Percentiles rank a stretch among this genome's conserved stretches.
phyloP scores from a whole-genome alignment of 2,888 invertebrate genomes.

The Sepioteuthis lessoniana region DNA sequence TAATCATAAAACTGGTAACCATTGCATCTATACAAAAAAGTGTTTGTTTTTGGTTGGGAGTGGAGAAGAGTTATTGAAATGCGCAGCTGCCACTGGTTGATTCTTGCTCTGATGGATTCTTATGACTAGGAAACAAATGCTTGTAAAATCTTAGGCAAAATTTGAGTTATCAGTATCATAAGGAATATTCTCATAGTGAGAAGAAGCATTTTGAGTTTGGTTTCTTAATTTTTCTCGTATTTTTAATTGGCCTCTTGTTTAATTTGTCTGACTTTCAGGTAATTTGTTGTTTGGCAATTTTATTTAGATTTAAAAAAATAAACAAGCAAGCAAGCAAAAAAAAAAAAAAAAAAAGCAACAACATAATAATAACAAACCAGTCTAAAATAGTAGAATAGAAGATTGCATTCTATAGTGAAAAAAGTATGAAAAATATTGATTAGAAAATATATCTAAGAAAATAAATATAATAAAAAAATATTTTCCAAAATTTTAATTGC shows the following conservation, averaged over 20 bases:
- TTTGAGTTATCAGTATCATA: background rate
- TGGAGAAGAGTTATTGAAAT: background rate
- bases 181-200: background rate
- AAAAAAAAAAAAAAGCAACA: background rate
- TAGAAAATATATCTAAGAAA: background rate
- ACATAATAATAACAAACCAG: background rate
- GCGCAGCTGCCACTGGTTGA: background rate
- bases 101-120: background rate
- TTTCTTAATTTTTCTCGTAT: background rate
- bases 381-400: background rate
- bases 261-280: background rate
- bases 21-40: no score
- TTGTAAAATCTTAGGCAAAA: background rate
- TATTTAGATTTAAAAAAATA: background rate
- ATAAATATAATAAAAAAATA: background rate
- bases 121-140: background rate
- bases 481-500: no score
- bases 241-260: background rate
- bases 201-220: background rate
- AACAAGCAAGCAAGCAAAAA: no score
- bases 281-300: background rate
- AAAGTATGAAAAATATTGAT: background rate
- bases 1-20: no score
- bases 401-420: conserved; percentile 23
- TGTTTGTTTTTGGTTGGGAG: no score